Evolutionary conservation across 2,888 invertebrate species (phyloP), one percentile per base, ranked within the genome.

Genomic region (Alloscopus bannaensis): DNA sequence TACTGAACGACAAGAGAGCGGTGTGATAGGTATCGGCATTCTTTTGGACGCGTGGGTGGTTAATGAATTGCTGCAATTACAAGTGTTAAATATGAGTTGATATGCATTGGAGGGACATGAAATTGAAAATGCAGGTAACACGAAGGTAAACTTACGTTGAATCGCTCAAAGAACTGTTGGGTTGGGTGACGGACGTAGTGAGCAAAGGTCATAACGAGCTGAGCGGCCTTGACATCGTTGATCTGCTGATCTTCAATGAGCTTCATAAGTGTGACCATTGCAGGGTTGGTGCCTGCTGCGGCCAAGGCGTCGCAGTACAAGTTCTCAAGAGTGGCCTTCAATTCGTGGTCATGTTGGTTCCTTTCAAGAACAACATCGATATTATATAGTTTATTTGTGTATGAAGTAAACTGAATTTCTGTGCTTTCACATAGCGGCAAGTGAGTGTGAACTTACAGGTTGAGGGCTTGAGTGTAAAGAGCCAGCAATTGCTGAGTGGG

Each of bases 131-230:
- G 24, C 47, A 57, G 4, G 4, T 28, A 28, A n/a, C 6, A n/a
- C 22, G 11, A 28, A 59, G 1, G 11, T 42, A 60, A n/a, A 71
- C 85, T 84, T 85, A 88, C 88, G 82, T 87, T 84, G 47, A 88
- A 66, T 66, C 84, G 82, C 60, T 88, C 84, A 8, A 88, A 80
- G 24, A 87, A 85, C 18, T 86, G 82, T 36, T 86, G 84, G 62
- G 88, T 87, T n/a, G 88, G 88, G 57, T 87, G 86, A 22, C 88
- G 87, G 24, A 87, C 78, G 64, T 88, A 84, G 24, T 86, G 81
- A 4, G 87, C 87, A 18, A 87, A 71, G 40, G 86, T 84, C 52
- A 87, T 82, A 36, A 88, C 81, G 18, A 86, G 68, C 64, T 87
- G 85, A 22, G 84, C 69, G 18, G 87, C 87, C n/a, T 84, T 75